These are phyloP conservation scores for Burhinus oedicnemus DNA, from an alignment of 2,113 vertebrate genomes.

Conservation along the genomic window DNA sequence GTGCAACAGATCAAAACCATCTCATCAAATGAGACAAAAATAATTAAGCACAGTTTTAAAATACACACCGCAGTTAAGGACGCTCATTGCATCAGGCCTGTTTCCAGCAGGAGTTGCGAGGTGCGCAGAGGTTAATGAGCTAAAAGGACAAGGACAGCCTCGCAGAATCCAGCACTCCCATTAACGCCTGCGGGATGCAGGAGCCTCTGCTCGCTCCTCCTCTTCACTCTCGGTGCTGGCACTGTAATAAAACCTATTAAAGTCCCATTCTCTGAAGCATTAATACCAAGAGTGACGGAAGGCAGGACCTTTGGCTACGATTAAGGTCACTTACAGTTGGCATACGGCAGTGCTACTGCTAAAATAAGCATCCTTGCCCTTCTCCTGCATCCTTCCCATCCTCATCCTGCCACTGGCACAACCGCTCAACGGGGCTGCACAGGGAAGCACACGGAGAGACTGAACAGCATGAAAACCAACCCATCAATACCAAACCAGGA, in stretches of 20 bases:
- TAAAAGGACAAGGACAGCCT: neutral
- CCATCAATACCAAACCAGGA: neutral
- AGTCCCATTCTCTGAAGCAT: neutral
- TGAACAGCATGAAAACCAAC: neutral
- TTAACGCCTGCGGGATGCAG: neutral
- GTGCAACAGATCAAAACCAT: neutral
- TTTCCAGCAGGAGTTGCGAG: neutral
- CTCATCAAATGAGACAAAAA: neutral
- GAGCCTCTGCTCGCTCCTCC: neutral
- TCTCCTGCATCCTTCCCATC: neutral
- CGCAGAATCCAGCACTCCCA: neutral
- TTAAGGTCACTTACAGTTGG: neutral
- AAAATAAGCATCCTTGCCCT: constrained; percentile 2
- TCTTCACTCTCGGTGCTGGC: neutral
- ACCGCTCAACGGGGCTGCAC: rapidly evolving
- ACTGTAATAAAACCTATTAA: neutral
- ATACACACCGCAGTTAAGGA: neutral
- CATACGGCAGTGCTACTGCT: rapidly evolving
- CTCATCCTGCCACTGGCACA: neutral
- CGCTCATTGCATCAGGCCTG: neutral
- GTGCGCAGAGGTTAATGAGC: neutral
- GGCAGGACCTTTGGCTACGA: neutral
- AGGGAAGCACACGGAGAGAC: neutral
- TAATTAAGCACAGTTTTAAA: neutral
- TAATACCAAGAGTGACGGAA: neutral